Base-by-base conservation (phyloP, 1,140 invertebrate species). In the Habropoda laboriosa region DNA sequence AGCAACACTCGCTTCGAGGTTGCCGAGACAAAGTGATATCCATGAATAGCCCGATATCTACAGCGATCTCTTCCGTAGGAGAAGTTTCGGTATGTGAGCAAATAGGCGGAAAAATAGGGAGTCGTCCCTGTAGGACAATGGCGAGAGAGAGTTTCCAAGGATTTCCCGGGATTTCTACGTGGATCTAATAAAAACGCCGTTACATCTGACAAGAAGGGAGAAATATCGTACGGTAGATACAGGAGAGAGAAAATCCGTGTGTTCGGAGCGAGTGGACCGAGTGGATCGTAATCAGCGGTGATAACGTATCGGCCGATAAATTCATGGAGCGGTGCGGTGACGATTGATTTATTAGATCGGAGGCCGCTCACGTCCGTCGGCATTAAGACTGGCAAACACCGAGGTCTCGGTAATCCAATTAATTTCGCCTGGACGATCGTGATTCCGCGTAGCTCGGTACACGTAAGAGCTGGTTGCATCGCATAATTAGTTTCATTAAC, bases 401-500 rank as follows among this genome's bases (percentile, higher is more conserved):
- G 51, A 30, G n/a, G n/a, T n/a, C n/a, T 21, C 47, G 27, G 68
- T 79, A 73, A 84, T 84, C 76, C 82, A 83, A 84, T 84, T 84
- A 84, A 84, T 84, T 81, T 79, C 63, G 40, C 49, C 42, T 67
- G 57, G 66, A 70, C 74, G 80, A 78, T 82, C 68, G 81, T 79
- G 80, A 83, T 84, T 82, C 71, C 47, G 61, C 60, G 80, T 18
- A 21, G 71, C 42, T 7, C 61, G 49, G 47, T 1, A 49, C 60
- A 42, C 64, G 61, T 83, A 83, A 83, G 82, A 55, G 73, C 74
- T 30, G 63, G 45, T 83, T 67, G 47, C 73, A 58, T 68, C 82
- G 82, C 55, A 68, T 84, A 84, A 82, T 83, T 84, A 83, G 68
- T 84, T 83, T 79, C 82, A 79, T 84, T 79, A 84, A 67, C 75